Evolutionary conservation across 1,140 invertebrate species (phyloP).

Genomic region (Pogonognathellus flavescens): DNA sequence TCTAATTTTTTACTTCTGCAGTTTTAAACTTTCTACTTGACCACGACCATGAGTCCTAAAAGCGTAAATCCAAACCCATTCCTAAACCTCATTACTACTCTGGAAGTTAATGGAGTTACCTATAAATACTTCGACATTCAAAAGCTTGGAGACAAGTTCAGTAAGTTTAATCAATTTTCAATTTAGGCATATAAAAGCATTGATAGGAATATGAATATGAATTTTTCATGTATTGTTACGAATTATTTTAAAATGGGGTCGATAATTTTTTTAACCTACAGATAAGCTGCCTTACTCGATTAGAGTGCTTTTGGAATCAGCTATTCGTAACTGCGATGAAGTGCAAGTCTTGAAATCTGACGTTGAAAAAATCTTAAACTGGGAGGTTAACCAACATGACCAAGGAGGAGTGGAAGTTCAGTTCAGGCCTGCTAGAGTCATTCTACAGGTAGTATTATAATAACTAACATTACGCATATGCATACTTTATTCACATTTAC

Average conservation of each 20-base stretch:
- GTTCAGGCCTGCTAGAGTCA: slow-evolving; percentile 95
- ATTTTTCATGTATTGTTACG: neutral
- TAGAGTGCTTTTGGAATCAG: slow-evolving; percentile 92
- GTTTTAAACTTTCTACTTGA: no score
- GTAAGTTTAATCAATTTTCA: slow-evolving; percentile 30
- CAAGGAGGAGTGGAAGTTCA: slow-evolving; percentile 89
- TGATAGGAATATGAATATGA: slow-evolving; percentile 6
- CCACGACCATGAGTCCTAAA: neutral
- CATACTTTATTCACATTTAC: slow-evolving; percentile 69
- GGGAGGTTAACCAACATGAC: slow-evolving; percentile 82
- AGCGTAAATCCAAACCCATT: slow-evolving; percentile 39
- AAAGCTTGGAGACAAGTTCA: slow-evolving; percentile 44
- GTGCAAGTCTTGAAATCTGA: slow-evolving; percentile 90
- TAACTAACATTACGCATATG: neutral
- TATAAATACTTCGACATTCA: slow-evolving; percentile 58
- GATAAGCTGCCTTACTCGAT: slow-evolving; percentile 89
- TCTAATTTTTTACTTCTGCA: no score
- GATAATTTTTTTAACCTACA: slow-evolving; percentile 60
- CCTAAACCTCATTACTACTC: slow-evolving; percentile 25
- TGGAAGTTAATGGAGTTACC: slow-evolving; percentile 37
- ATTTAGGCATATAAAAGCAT: neutral
- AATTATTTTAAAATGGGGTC: neutral
- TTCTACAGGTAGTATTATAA: slow-evolving; percentile 82
- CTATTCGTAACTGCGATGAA: slow-evolving; percentile 95
- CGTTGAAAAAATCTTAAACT: slow-evolving; percentile 92